Conservation (phyloP, 2,888 invertebrate species). For the Drosophila barbarae region DNA sequence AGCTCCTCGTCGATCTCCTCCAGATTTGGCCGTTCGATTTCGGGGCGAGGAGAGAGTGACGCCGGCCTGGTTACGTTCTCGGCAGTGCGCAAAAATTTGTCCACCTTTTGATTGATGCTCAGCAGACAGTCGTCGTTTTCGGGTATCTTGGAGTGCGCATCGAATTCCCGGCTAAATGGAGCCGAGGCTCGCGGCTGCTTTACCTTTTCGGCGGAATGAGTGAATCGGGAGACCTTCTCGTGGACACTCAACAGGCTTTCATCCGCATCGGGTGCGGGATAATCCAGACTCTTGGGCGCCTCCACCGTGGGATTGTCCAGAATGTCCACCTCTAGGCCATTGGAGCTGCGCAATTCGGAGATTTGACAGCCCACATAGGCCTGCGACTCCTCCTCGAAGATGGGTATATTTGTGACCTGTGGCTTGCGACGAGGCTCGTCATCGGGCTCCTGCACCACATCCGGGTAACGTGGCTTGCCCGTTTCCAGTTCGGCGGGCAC, state of each 20-base stretch:
- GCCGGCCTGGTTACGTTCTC: slow-evolving; percentile 81
- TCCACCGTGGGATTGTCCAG: slow-evolving; percentile 78
- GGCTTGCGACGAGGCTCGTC: slow-evolving; percentile 81
- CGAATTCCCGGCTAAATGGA: slow-evolving; percentile 74
- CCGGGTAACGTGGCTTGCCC: slow-evolving; percentile 86
- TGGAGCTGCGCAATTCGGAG: slow-evolving; percentile 80
- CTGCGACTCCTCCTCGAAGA: slow-evolving; percentile 82
- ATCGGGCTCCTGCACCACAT: slow-evolving; percentile 87
- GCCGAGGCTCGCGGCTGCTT: slow-evolving; percentile 79
- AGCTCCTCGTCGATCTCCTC: slow-evolving; percentile 82
- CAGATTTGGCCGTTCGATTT: slow-evolving; percentile 81
- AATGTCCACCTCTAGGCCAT: slow-evolving; percentile 60
- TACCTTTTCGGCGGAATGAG: slow-evolving; percentile 81
- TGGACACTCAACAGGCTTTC: slow-evolving; percentile 85
- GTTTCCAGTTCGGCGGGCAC: slow-evolving; percentile 81
- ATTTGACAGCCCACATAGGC: slow-evolving; percentile 80
- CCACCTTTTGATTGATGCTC: slow-evolving; percentile 85
- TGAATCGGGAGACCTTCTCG: slow-evolving; percentile 86
- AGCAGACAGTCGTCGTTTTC: slow-evolving; percentile 82
- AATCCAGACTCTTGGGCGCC: slow-evolving; percentile 81
- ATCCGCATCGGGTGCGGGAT: slow-evolving; percentile 76
- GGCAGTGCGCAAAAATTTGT: slow-evolving; percentile 83
- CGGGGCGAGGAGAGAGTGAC: slow-evolving; percentile 48
- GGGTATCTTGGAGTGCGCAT: slow-evolving; percentile 71
- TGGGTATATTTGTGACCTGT: slow-evolving; percentile 80